A percentile compares a stretch with the other conserved stretches of the same genome.
These are phyloP conservation scores for Alethe diademata DNA, from an alignment of 2,113 vertebrate genomes.

Conservation along the genomic window DNA sequence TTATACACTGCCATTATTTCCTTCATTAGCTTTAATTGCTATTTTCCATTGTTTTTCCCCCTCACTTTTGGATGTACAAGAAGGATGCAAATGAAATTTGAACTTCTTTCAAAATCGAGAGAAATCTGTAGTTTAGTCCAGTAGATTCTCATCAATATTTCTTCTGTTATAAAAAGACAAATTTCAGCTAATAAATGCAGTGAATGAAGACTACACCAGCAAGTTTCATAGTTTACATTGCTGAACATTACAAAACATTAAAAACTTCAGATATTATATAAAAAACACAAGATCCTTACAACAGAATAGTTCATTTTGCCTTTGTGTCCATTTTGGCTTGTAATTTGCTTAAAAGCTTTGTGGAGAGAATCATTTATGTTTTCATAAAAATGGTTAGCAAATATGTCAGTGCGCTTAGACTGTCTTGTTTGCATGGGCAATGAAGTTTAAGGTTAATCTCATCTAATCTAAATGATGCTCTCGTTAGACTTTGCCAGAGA, in stretches of 20 bases:
- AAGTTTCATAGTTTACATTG: background rate
- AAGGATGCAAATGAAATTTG: background rate
- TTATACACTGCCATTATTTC: background rate
- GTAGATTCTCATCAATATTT: background rate
- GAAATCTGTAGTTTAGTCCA: background rate
- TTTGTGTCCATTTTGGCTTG: background rate
- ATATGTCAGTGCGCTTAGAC: background rate
- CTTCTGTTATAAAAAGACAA: background rate
- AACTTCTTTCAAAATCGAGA: background rate
- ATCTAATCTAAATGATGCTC: background rate
- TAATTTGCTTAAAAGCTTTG: constrained; percentile 31
- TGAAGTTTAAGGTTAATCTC: constrained; percentile 23
- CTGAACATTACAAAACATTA: background rate
- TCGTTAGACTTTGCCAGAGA: background rate
- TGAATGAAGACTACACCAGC: background rate
- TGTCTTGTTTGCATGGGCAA: background rate
- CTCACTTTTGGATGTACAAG: background rate
- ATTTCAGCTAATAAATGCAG: background rate
- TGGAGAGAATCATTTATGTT: background rate
- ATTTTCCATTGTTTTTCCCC: background rate
- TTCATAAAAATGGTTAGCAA: background rate
- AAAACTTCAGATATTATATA: background rate
- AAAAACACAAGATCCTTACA: background rate
- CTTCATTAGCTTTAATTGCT: background rate
- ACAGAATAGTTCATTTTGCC: background rate